Evolutionary conservation across 2,797 vertebrate species (phyloP), one percentile per base, ranked within the genome.

Genomic region (Vespertilio murinus): DNA sequence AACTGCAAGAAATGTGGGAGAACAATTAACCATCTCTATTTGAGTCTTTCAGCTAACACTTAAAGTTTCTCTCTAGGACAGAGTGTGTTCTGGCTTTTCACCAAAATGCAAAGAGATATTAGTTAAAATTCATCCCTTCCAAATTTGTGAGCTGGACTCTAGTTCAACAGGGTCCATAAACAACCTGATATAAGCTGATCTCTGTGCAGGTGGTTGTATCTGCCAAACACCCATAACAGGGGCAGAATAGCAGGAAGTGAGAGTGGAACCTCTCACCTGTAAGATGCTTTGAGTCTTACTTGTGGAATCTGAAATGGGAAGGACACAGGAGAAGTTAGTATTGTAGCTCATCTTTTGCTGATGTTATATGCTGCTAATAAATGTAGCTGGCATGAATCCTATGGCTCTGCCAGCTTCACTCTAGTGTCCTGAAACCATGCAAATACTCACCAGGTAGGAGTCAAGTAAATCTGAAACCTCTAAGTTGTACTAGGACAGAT

Each of bases 281-380:
- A 47, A 90, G 74, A 82, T 42, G 25, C 38, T 67, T 69, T n/a
- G 47, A 38, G 1, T 92, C 52, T 88, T 38, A 78, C 74, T 59
- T 88, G 59, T 91, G 61, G 54, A 80, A 25, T 85, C 73, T 25
- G 70, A 75, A 61, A 30, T 23, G 16, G 69, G 14, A 77, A 69
- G 64, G 8, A 25, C 74, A 28, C 49, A 22, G 23, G 56, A 89
- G 14, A 78, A 59, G 49, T 75, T 52, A 56, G 18, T 59, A 33
- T 45, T 52, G 20, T 45, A 33, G 69, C 8, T 89, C 22, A 59
- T 33, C 42, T 77, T 61, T 84, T 74, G 59, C 25, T 93, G 61
- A 7, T 69, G 45, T 83, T 87, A 47, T 78, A 82, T 96, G 52
- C 87, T 90, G 71, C 71, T 87, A 75, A 90, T 65, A 56, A 73